These are phyloP conservation scores for Mungos mungo DNA, from an alignment of 2,113 vertebrate genomes.

Conservation along the genomic window DNA sequence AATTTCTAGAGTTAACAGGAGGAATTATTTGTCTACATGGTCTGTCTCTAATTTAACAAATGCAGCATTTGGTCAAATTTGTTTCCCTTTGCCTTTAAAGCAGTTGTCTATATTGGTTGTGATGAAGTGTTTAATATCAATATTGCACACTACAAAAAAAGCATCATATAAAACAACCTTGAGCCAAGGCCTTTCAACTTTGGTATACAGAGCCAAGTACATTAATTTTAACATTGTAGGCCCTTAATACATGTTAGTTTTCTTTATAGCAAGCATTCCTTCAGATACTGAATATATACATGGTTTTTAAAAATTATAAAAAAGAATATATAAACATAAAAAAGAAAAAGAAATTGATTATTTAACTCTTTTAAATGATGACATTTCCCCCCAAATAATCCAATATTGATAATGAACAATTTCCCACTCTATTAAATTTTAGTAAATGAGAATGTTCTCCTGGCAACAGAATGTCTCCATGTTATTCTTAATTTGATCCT, in stretches of 20 bases:
- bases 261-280: neutral
- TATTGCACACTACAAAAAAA: neutral
- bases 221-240: neutral
- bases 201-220: neutral
- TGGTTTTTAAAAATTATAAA: neutral
- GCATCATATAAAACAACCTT: neutral
- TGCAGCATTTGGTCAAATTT: neutral
- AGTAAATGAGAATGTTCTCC: conserved; percentile 1
- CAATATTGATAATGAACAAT: conserved; percentile 8
- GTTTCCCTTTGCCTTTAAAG: neutral
- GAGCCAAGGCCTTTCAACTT: neutral
- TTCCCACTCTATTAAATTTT: conserved; percentile 45
- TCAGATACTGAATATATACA: neutral
- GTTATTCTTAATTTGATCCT: conserved; percentile 32
- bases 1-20: neutral
- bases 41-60: conserved; percentile 31
- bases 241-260: neutral
- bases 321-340: neutral
- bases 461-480: neutral
- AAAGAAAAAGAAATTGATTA: neutral
- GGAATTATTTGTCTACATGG: neutral
- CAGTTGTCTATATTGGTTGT: neutral
- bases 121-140: neutral
- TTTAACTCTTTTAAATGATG: neutral
- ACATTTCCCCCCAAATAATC: neutral